Evolutionary conservation across 2,797 vertebrate genomes (phyloP).

Genomic region (Gadopsis bispinosus): DNA sequence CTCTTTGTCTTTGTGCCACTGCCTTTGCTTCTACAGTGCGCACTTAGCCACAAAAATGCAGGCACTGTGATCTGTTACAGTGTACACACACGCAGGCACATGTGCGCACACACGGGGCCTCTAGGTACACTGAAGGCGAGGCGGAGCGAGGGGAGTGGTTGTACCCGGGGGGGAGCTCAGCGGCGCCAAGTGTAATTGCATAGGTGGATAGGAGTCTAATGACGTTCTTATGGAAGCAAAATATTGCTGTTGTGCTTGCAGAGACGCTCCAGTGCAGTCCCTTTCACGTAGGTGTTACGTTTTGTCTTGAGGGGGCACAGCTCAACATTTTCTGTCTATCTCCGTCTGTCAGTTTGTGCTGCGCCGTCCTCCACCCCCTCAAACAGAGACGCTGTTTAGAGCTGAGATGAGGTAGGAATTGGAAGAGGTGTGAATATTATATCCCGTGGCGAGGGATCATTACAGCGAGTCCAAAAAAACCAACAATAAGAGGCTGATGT

Average conservation of each 20-base stretch:
- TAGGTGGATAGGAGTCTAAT: constrained; percentile 69
- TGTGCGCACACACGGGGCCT: constrained; percentile 17
- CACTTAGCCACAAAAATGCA: constrained; percentile 35
- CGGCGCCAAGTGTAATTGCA: constrained; percentile 61
- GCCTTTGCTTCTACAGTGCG: constrained; percentile 30
- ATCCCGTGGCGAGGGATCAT: constrained; percentile 57
- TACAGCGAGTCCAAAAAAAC: constrained; percentile 27
- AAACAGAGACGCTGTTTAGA: constrained; percentile 42
- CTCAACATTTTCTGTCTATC: constrained; percentile 62
- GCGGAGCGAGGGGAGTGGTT: constrained; percentile 44
- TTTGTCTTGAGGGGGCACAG: constrained; percentile 67
- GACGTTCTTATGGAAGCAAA: constrained; percentile 55
- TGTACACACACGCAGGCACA: constrained; percentile 8
- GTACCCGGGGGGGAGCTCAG: constrained; percentile 44
- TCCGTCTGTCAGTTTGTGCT: constrained; percentile 42
- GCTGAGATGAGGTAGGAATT: constrained; percentile 55
- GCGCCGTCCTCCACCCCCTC: constrained; percentile 51
- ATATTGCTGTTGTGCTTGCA: constrained; percentile 57
- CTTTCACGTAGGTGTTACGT: constrained; percentile 63
- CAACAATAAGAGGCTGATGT: not conserved
- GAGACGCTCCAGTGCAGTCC: constrained; percentile 44
- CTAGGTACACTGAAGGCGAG: constrained; percentile 44
- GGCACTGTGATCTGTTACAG: constrained; percentile 32
- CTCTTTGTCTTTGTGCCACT: constrained; percentile 33
- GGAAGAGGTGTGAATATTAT: constrained; percentile 69